Conservation (phyloP, 2,113 vertebrate genomes). For the Crypturellus undulatus region DNA sequence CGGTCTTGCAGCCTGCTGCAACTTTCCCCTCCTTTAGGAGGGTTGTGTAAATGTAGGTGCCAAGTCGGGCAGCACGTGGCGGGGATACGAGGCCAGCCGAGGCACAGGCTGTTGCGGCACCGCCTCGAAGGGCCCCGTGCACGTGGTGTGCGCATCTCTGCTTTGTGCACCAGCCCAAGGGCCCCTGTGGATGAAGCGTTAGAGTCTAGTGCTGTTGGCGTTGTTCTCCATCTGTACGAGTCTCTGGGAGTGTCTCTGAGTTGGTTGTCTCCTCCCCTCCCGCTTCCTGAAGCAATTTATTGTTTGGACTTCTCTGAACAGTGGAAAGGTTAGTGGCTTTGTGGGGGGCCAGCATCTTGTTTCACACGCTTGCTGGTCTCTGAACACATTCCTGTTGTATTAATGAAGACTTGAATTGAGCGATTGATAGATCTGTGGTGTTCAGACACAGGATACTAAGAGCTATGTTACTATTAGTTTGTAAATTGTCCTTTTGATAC, state of each 20-base stretch:
- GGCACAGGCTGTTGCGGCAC: neutral
- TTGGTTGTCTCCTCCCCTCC: conserved; percentile 59
- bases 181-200: conserved; percentile 23
- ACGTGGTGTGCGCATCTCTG: conserved; percentile 48
- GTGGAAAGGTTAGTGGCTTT: conserved; percentile 77
- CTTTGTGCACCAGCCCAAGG: conserved; percentile 30
- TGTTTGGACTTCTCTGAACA: conserved; percentile 70
- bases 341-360: conserved; percentile 74
- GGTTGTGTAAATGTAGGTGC: neutral
- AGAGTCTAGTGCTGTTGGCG: neutral
- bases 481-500: conserved; percentile 88
- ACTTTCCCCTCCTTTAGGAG: neutral
- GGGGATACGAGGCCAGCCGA: conserved; percentile 37
- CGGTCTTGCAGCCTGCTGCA: neutral
- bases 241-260: conserved; percentile 46
- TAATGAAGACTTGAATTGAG: conserved; percentile 77
- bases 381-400: conserved; percentile 82
- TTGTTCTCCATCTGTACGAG: conserved; percentile 40
- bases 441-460: conserved; percentile 80
- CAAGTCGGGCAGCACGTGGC: neutral
- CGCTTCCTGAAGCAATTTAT: conserved; percentile 59
- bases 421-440: conserved; percentile 76
- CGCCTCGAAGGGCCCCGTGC: too few species aligned
- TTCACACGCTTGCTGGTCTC: conserved; percentile 75
- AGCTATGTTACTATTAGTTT: conserved; percentile 84